phyloP scores from a whole-genome alignment of 1,140 invertebrate species.

The Prorops nasuta region DNA sequence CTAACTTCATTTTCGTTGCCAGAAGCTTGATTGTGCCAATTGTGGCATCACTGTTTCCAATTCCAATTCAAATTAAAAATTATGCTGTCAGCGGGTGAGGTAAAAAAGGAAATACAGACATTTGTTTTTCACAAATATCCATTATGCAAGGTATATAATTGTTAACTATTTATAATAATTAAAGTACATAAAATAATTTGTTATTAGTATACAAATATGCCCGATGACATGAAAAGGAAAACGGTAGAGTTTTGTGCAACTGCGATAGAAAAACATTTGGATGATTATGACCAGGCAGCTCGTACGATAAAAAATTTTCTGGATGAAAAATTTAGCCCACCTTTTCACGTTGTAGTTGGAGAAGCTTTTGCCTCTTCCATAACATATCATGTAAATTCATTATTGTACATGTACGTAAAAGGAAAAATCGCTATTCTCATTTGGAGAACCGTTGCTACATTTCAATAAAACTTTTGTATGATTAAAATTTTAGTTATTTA shows the following conservation, averaged over 20 bases:
- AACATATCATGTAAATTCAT: slow-evolving; percentile 84
- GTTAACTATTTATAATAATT: background rate
- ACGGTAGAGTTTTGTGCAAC: slow-evolving; percentile 86
- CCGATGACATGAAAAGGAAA: slow-evolving; percentile 86
- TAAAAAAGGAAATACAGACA: slow-evolving; percentile 49
- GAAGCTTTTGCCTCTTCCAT: slow-evolving; percentile 93
- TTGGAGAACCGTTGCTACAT: slow-evolving; percentile 68
- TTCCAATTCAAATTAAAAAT: slow-evolving; percentile 10
- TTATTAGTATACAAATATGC: slow-evolving; percentile 79
- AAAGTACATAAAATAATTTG: background rate
- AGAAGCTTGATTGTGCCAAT: slow-evolving; percentile 5
- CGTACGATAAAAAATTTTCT: slow-evolving; percentile 89
- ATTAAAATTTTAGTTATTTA: no score
- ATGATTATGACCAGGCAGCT: slow-evolving; percentile 76
- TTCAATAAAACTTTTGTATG: background rate
- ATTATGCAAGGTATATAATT: slow-evolving; percentile 47
- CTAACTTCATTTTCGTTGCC: no score
- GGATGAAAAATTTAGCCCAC: slow-evolving; percentile 91
- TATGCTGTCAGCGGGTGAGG: slow-evolving; percentile 43
- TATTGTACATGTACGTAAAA: slow-evolving; percentile 90
- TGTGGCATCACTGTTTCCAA: slow-evolving; percentile 6
- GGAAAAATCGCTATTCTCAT: slow-evolving; percentile 86
- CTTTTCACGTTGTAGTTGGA: slow-evolving; percentile 91
- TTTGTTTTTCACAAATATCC: slow-evolving; percentile 53
- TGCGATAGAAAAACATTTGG: slow-evolving; percentile 85